Conservation (phyloP, 2,113 vertebrate genomes). For the Pampusana beccarii region DNA sequence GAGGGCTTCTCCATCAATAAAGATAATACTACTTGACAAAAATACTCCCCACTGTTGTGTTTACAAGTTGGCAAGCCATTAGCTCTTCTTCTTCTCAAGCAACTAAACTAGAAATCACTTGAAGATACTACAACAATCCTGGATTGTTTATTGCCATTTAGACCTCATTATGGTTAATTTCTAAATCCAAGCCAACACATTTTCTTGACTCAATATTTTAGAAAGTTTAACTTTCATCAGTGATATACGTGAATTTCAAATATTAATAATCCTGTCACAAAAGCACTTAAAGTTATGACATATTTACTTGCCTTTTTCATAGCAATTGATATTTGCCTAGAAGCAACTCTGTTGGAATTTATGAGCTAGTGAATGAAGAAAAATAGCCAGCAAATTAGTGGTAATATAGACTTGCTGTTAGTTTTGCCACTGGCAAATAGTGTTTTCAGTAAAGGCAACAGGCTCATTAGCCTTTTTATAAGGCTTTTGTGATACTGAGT, state of each 20-base stretch:
- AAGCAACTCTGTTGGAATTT: neutral
- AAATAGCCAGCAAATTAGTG: constrained; percentile 12
- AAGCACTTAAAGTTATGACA: neutral
- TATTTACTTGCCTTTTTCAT: neutral
- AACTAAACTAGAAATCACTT: constrained; percentile 27
- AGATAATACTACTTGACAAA: constrained; percentile 13
- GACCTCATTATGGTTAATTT: constrained; percentile 19
- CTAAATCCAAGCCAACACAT: neutral
- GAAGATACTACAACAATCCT: neutral
- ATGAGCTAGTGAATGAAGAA: constrained; percentile 13
- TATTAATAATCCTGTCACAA: constrained; percentile 38
- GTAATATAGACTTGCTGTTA: neutral
- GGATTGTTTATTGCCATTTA: neutral
- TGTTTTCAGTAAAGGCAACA: neutral
- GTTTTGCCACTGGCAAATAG: constrained; percentile 5
- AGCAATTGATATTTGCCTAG: constrained; percentile 30
- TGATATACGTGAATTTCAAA: constrained; percentile 23
- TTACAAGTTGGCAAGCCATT: constrained; percentile 42
- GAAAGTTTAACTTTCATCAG: neutral
- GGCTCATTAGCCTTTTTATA: neutral
- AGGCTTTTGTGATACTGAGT: neutral
- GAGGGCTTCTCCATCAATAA: constrained; percentile 37
- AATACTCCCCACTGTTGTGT: neutral
- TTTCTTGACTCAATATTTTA: neutral
- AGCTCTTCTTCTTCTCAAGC: constrained; percentile 42